A percentile compares a stretch with the other conserved stretches of the same genome.
These are phyloP conservation scores for Hydrocynus forskahlii DNA, from an alignment of 2,797 vertebrate genomes.

Conservation along the genomic window DNA sequence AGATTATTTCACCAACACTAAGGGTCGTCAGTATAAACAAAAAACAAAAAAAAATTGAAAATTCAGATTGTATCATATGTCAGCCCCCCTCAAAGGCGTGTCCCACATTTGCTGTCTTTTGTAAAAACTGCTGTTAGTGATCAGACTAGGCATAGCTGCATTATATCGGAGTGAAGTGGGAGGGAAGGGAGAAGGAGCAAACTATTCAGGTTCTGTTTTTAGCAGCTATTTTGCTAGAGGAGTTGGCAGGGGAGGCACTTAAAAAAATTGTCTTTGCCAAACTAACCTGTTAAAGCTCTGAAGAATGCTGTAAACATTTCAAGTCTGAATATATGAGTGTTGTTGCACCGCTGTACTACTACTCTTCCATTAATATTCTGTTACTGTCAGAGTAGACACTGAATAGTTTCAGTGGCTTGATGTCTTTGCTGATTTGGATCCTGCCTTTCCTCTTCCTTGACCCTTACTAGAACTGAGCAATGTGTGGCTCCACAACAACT, in stretches of 20 bases:
- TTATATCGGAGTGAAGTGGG: not conserved
- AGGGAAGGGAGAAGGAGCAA: not conserved
- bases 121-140: not conserved
- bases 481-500: constrained; percentile 31
- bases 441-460: not conserved
- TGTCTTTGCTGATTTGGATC: not conserved
- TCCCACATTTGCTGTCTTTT: no score
- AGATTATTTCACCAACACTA: no score
- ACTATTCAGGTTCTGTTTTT: no score
- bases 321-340: not conserved
- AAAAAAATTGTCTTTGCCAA: not conserved
- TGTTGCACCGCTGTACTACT: not conserved
- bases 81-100: no score
- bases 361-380: not conserved
- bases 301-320: not conserved
- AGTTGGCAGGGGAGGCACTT: not conserved
- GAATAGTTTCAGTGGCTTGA: not conserved
- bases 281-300: not conserved
- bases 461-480: constrained; percentile 23
- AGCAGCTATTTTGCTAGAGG: not conserved
- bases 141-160: not conserved
- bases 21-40: no score
- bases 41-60: no score
- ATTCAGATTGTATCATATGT: no score
- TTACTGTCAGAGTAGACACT: not conserved